A percentile compares a stretch with the other conserved stretches of the same genome.
These are phyloP conservation scores for Stichopus chloronotus DNA, from an alignment of 35 echinoderm and acorn worm species.

Conservation along the genomic window DNA sequence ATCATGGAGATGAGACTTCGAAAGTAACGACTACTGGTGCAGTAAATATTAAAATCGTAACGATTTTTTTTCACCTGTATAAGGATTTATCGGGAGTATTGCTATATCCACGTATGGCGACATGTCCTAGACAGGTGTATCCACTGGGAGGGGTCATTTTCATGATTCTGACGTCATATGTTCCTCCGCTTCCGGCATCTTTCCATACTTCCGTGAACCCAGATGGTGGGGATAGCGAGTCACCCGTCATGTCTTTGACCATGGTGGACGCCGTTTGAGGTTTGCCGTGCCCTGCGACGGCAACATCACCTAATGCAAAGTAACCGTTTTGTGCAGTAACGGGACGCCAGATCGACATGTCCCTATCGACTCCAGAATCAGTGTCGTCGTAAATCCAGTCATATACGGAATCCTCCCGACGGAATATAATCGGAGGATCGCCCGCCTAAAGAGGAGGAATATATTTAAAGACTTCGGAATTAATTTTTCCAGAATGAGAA, in stretches of 20 bases:
- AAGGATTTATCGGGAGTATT: neutral
- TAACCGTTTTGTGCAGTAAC: neutral
- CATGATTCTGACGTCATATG: neutral
- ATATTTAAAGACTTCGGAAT: too few species aligned
- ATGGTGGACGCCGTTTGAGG: neutral
- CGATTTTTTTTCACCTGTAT: constrained; percentile 6
- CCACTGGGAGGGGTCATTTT: neutral
- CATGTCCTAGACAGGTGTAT: neutral
- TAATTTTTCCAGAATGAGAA: too few species aligned
- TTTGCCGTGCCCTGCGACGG: neutral
- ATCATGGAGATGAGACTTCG: too few species aligned
- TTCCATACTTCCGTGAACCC: constrained; percentile 15
- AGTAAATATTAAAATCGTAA: too few species aligned
- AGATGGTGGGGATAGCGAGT: neutral
- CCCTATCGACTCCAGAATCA: neutral
- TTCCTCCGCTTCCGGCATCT: neutral
- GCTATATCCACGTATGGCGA: neutral
- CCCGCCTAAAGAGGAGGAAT: too few species aligned
- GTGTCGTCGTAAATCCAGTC: constrained; percentile 4
- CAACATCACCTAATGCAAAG: neutral
- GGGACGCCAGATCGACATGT: neutral
- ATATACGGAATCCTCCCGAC: neutral
- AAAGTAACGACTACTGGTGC: too few species aligned
- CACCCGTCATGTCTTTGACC: neutral
- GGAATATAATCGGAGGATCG: neutral